phyloP scores from a whole-genome alignment of 2,888 invertebrate genomes.

The Drosophila dives region DNA sequence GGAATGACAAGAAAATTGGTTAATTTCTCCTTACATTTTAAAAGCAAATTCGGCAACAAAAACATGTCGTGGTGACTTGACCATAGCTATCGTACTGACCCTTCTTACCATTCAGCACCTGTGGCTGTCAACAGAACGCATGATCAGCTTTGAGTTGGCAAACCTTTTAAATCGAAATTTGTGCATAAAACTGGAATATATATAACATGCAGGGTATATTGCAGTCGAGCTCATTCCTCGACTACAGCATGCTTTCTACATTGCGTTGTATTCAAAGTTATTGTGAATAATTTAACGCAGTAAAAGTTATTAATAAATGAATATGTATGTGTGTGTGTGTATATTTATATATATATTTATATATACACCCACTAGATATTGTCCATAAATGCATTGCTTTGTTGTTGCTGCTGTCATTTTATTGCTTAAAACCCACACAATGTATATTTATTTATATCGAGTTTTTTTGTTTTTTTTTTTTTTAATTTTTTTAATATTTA shows the following conservation, averaged over 20 bases:
- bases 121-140: too few relatives aligned
- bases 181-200: too few relatives aligned
- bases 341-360: neutral
- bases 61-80: too few relatives aligned
- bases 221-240: neutral
- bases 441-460: conserved; percentile 57
- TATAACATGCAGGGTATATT: neutral
- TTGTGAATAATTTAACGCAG: conserved; percentile 47
- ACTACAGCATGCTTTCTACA: neutral
- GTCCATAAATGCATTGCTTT: conserved; percentile 67
- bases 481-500: conserved; percentile 58
- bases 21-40: neutral
- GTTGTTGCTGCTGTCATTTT: conserved; percentile 41
- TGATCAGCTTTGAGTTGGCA: neutral
- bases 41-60: too few relatives aligned
- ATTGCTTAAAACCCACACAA: conserved; percentile 57
- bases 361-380: conserved; percentile 55
- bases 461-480: conserved; percentile 16
- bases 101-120: too few relatives aligned
- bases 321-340: neutral
- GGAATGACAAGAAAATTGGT: too few relatives aligned
- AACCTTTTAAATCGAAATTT: neutral
- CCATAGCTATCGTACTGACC: too few relatives aligned
- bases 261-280: conserved; percentile 33
- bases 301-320: neutral